These are phyloP conservation scores for Stegostoma tigrinum DNA, from an alignment of 2,113 vertebrate species.

Conservation along the genomic window DNA sequence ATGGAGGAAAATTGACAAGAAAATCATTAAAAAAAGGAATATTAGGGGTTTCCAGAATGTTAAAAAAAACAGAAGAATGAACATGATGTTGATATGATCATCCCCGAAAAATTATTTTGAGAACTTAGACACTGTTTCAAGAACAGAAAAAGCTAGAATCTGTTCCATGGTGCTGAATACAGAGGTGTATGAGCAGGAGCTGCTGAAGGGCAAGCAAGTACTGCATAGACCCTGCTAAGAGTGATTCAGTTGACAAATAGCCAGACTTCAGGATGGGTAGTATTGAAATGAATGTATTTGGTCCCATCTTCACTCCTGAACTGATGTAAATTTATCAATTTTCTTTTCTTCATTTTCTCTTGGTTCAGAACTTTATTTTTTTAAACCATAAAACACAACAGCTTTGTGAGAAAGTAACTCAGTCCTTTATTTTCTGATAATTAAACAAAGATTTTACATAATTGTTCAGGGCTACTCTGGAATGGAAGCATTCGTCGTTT, in stretches of 20 bases:
- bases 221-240: not conserved
- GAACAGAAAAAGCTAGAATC: not conserved
- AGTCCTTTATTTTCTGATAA: not conserved
- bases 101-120: not conserved
- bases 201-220: not conserved
- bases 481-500: not conserved
- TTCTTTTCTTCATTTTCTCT: not conserved
- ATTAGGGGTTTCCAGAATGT: not conserved
- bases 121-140: not conserved
- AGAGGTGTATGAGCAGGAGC: not conserved
- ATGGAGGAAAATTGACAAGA: not conserved
- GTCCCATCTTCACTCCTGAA: not conserved
- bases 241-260: not conserved
- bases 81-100: not conserved
- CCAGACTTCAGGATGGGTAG: not conserved
- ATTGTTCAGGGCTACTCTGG: not conserved
- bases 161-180: not conserved
- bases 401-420: not conserved
- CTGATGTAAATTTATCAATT: not conserved
- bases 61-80: not conserved
- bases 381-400: not conserved
- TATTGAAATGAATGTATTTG: not conserved
- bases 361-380: not conserved
- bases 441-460: not conserved
- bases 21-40: not conserved